Percentiles rank a stretch among this genome's conserved stretches.
phyloP scores from a whole-genome alignment of 2,888 invertebrate species.

The Strigamia maritima region DNA sequence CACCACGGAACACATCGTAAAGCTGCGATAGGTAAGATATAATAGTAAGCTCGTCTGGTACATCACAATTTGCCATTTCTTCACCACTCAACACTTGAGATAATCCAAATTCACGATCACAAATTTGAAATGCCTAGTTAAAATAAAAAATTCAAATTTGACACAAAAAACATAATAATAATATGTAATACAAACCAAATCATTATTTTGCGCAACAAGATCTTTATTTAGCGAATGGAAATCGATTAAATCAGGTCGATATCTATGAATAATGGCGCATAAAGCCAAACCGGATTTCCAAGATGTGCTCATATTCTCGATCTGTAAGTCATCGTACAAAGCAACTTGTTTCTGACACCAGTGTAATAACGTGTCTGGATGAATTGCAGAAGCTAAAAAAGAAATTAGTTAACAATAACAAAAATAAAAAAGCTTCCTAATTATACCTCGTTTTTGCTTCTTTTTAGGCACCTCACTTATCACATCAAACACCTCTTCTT shows the following conservation, averaged over 20 bases:
- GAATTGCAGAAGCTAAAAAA: conserved; percentile 63
- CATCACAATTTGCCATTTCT: conserved; percentile 68
- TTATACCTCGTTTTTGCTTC: conserved; percentile 62
- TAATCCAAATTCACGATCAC: conserved; percentile 78
- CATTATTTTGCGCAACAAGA: conserved; percentile 67
- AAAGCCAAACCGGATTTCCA: conserved; percentile 67
- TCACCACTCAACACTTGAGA: conserved; percentile 68
- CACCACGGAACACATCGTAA: conserved; percentile 85
- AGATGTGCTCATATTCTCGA: conserved; percentile 67
- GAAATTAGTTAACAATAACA: not conserved
- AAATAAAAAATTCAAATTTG: not conserved
- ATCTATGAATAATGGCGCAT: conserved; percentile 74
- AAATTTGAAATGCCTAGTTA: conserved; percentile 69
- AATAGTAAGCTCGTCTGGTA: conserved; percentile 70
- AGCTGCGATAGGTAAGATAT: conserved; percentile 82
- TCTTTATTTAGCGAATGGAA: conserved; percentile 64
- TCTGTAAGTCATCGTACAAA: conserved; percentile 59
- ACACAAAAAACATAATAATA: not conserved
- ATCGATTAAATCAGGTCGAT: conserved; percentile 85
- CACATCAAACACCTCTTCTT: conserved; percentile 47
- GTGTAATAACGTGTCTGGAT: conserved; percentile 69
- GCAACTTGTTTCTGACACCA: conserved; percentile 75
- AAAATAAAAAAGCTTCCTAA: not conserved
- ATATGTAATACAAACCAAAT: conserved; percentile 54
- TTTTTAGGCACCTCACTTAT: conserved; percentile 63